Percentiles rank a stretch among this genome's conserved stretches.
These are phyloP conservation scores for Cerastoderma edule DNA, from an alignment of 2,888 invertebrate genomes.

Conservation along the genomic window DNA sequence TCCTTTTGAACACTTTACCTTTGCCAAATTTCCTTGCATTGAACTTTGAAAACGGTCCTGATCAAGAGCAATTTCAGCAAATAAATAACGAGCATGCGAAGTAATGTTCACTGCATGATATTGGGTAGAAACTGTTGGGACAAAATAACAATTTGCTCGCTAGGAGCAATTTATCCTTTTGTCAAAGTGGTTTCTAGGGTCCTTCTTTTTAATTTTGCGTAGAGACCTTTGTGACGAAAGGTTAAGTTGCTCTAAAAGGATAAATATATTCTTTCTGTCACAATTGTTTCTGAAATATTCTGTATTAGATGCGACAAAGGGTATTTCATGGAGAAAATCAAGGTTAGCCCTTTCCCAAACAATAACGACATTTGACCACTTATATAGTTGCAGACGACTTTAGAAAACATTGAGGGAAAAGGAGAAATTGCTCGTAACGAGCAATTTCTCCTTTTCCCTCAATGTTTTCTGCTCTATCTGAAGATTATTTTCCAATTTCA, in stretches of 20 bases:
- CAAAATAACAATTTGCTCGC: not conserved
- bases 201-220: not conserved
- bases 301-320: no score
- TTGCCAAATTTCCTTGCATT: no score
- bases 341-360: not conserved
- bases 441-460: no score
- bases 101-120: no score
- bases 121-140: not conserved
- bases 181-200: not conserved
- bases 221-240: constrained; percentile 3
- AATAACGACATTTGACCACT: not conserved
- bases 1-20: no score
- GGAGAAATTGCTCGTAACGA: constrained; percentile 9
- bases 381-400: not conserved
- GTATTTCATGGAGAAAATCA: no score
- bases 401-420: constrained; percentile 10
- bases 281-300: no score
- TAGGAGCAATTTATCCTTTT: constrained; percentile 8
- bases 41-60: no score
- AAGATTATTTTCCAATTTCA: no score
- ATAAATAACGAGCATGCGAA: no score
- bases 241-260: not conserved
- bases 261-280: not conserved
- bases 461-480: no score
- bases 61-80: no score